These are phyloP conservation scores for Catostylus mosaicus DNA, from an alignment of 30 jellyfish, hydroid and myxozoan species.

Conservation along the genomic window DNA sequence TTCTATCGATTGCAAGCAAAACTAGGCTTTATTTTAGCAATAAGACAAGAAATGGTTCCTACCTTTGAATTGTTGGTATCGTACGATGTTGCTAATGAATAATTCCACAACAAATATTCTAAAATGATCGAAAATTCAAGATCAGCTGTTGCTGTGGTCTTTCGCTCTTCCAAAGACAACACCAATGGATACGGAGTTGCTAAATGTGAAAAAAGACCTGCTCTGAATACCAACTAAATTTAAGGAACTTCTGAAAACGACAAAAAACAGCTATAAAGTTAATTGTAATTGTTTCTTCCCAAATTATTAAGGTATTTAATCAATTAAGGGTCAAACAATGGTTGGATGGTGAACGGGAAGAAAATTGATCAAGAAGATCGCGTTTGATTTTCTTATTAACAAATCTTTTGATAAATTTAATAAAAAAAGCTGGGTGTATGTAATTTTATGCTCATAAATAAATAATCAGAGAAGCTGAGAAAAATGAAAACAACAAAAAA, in stretches of 20 bases:
- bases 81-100: slow-evolving; percentile 2
- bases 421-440: slow-evolving; percentile 18
- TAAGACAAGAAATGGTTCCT: too few relatives aligned
- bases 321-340: not conserved
- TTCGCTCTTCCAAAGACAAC: too few relatives aligned
- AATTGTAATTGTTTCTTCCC: too few relatives aligned
- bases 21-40: too few relatives aligned
- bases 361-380: not conserved
- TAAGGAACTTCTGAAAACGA: too few relatives aligned
- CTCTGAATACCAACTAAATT: not conserved
- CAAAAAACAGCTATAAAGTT: too few relatives aligned
- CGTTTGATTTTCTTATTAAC: not conserved
- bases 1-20: too few relatives aligned
- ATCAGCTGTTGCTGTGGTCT: slow-evolving; percentile 5
- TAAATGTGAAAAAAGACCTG: slow-evolving; percentile 1
- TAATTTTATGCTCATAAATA: not conserved
- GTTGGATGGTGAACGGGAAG: not conserved
- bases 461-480: not conserved
- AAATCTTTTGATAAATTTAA: slow-evolving; percentile 14
- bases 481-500: not conserved
- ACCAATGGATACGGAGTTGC: slow-evolving; percentile 16
- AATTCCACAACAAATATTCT: not conserved
- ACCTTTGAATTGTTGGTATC: too few relatives aligned
- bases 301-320: too few relatives aligned
- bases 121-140: not conserved